These are phyloP conservation scores for Acanthococcus lagerstroemiae DNA, from an alignment of 2,888 invertebrate genomes.

Conservation along the genomic window DNA sequence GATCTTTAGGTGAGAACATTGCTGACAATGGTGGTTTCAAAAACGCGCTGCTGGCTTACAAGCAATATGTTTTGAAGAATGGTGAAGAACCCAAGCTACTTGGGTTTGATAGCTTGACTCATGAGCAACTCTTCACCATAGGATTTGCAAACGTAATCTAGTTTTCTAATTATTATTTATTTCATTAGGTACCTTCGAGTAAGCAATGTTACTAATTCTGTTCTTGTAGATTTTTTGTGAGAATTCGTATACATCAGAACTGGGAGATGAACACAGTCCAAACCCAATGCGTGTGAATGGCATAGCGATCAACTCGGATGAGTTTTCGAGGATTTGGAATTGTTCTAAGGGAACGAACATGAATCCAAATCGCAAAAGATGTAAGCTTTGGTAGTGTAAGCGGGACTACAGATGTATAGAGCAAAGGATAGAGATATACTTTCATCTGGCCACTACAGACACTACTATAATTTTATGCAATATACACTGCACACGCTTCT, in stretches of 20 bases:
- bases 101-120: conserved; percentile 54
- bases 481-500: no score
- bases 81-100: conserved; percentile 50
- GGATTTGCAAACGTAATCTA: conserved; percentile 69
- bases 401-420: no score
- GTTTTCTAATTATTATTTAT: no score
- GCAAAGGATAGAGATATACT: no score
- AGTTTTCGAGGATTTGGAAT: conserved; percentile 46
- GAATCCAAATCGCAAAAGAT: conserved; percentile 30
- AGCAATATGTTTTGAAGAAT: conserved; percentile 37
- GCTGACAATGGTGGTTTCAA: conserved; percentile 82
- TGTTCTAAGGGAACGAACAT: conserved; percentile 30
- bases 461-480: background rate
- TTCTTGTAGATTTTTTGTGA: conserved; percentile 67
- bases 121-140: conserved; percentile 68
- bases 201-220: conserved; percentile 30
- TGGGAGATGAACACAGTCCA: conserved; percentile 57
- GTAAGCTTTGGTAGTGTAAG: conserved; percentile 31
- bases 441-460: background rate
- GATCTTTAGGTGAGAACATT: conserved; percentile 83
- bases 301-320: conserved; percentile 55
- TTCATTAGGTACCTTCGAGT: no score
- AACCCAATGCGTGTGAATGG: conserved; percentile 60
- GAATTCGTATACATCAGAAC: conserved; percentile 46
- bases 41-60: conserved; percentile 62